A percentile compares a stretch with the other conserved stretches of the same genome.
Evolutionary conservation across 2,888 invertebrate species (phyloP).

Genomic region (Protodeltote pygarga): DNA sequence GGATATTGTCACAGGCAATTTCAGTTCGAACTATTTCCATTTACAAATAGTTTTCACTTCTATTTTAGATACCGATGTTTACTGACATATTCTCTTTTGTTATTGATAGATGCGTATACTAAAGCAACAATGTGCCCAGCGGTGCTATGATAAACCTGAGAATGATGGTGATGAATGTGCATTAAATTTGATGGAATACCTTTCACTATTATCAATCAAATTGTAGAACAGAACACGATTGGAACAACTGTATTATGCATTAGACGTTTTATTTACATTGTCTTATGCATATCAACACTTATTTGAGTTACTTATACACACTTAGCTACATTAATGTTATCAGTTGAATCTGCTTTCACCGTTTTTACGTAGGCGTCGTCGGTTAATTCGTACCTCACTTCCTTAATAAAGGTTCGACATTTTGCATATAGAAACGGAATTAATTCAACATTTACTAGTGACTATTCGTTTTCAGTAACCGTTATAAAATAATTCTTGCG

Average conservation of each 20-base stretch:
- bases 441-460: slow-evolving; percentile 32
- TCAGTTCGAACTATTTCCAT: slow-evolving; percentile 6
- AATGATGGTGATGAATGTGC: too few species aligned
- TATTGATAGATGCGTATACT: background rate
- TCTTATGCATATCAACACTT: slow-evolving; percentile 17
- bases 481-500: slow-evolving; percentile 30
- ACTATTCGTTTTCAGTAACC: slow-evolving; percentile 24
- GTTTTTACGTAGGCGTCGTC: slow-evolving; percentile 45
- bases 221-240: slow-evolving; percentile 20
- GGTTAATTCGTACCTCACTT: slow-evolving; percentile 43
- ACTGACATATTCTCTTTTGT: slow-evolving; percentile 1
- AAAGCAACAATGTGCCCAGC: too few species aligned
- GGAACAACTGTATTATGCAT: slow-evolving; percentile 26
- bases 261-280: slow-evolving; percentile 26
- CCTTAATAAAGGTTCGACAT: slow-evolving; percentile 37
- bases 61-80: background rate
- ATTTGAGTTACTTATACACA: slow-evolving; percentile 22
- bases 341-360: slow-evolving; percentile 27
- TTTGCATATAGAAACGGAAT: slow-evolving; percentile 40
- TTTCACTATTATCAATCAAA: slow-evolving; percentile 13
- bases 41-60: background rate
- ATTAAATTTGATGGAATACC: too few species aligned
- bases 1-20: too few species aligned
- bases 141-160: too few species aligned
- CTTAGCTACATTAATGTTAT: slow-evolving; percentile 34